Evolutionary conservation across 64 coral and sea anemone genomes (phyloP).

Genomic region (Actinia equina): DNA sequence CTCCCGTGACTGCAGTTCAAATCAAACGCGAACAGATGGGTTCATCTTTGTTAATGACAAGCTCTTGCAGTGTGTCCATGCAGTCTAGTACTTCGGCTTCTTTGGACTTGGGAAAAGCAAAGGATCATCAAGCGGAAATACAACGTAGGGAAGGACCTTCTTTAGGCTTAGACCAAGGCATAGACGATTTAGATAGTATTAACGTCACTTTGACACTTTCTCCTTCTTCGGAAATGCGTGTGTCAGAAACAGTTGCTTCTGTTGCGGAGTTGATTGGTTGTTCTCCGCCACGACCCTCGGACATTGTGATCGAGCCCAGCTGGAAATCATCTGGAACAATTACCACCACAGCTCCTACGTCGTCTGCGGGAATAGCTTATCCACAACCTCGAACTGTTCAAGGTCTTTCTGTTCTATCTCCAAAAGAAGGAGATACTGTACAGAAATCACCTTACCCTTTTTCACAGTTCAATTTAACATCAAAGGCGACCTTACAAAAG

Average conservation of each 20-base stretch:
- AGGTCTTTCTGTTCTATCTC: not conserved
- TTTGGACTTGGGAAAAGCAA: not conserved
- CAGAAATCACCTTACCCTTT: constrained; percentile 51
- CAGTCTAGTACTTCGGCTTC: not conserved
- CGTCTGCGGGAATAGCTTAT: constrained; percentile 3
- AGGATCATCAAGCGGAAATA: not conserved
- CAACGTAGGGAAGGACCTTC: constrained; percentile 8
- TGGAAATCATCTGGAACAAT: constrained; percentile 41
- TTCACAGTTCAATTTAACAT: constrained; percentile 57
- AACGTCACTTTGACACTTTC: constrained; percentile 93
- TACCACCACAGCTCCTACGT: not conserved
- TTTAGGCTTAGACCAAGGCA: constrained; percentile 31
- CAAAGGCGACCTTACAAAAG: constrained; percentile 43
- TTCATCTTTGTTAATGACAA: not conserved
- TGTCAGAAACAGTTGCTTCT: constrained; percentile 89
- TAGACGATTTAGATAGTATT: constrained; percentile 88
- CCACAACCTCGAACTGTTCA: not conserved
- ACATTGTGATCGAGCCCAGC: constrained; percentile 88
- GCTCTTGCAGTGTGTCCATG: not conserved
- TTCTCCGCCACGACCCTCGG: constrained; percentile 80
- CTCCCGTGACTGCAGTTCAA: constrained; percentile 28
- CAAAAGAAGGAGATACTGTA: constrained; percentile 8
- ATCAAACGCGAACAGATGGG: constrained; percentile 75
- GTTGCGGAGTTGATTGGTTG: constrained; percentile 89
- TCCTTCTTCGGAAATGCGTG: constrained; percentile 83